phyloP scores from a whole-genome alignment of 2,797 vertebrate species.

The Hydrolagus colliei region DNA sequence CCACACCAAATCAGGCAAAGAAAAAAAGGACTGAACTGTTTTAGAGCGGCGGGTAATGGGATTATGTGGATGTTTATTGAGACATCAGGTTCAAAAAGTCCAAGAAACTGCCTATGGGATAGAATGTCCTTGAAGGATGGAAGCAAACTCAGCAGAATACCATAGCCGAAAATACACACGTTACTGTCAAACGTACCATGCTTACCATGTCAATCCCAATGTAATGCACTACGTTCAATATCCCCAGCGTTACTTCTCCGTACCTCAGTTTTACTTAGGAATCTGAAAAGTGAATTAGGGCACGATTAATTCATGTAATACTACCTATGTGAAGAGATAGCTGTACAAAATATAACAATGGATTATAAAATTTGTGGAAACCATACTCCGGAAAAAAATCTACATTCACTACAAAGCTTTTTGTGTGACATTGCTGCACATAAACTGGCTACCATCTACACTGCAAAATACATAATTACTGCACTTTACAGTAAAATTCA shows the following conservation, averaged over 20 bases:
- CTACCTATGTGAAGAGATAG: neutral
- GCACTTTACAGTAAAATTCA: too few relatives aligned
- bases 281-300: conserved; percentile 19
- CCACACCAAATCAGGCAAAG: too few relatives aligned
- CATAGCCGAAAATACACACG: neutral
- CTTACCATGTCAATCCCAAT: conserved; percentile 23
- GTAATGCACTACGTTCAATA: neutral
- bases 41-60: neutral
- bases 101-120: neutral
- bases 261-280: neutral
- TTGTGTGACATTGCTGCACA: too few relatives aligned
- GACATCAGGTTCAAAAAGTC: neutral
- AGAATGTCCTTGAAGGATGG: neutral
- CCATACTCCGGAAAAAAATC: too few relatives aligned
- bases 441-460: too few relatives aligned
- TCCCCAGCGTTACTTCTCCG: conserved; percentile 10
- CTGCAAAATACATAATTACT: too few relatives aligned
- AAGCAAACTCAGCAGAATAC: neutral
- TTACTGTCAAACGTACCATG: neutral
- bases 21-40: neutral
- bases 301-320: neutral
- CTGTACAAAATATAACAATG: neutral
- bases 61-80: neutral
- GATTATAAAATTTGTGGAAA: neutral
- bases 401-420: too few relatives aligned